Evolutionary conservation across 2,797 vertebrate species (phyloP).

Genomic region (Eulemur albifrons): DNA sequence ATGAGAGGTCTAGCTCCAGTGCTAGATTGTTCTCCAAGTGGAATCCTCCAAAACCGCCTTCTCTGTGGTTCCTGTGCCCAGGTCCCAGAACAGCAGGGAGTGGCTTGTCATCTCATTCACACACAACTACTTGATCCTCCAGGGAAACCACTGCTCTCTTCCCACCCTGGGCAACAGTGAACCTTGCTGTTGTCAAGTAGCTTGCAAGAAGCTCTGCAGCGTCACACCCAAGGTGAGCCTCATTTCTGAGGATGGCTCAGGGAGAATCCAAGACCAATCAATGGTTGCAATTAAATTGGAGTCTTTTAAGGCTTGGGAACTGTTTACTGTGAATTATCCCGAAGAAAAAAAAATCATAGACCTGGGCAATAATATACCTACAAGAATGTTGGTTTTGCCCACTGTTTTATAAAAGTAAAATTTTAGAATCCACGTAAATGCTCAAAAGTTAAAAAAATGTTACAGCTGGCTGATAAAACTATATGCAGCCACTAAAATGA

Average conservation of each 20-base stretch:
- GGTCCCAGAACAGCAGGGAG: neutral
- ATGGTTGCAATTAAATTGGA: neutral
- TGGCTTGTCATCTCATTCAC: neutral
- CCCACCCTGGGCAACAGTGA: neutral
- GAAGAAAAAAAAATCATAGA: neutral
- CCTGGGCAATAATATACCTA: neutral
- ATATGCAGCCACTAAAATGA: neutral
- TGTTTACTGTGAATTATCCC: neutral
- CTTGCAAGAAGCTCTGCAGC: constrained; percentile 18
- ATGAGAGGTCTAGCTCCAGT: neutral
- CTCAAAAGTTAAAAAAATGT: neutral
- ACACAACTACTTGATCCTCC: neutral
- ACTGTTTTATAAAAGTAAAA: constrained; percentile 19
- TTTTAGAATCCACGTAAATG: neutral
- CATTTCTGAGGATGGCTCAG: neutral
- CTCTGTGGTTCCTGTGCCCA: neutral
- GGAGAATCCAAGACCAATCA: neutral
- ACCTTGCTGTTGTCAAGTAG: neutral
- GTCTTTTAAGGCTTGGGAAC: neutral
- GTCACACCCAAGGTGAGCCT: neutral
- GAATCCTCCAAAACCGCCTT: neutral
- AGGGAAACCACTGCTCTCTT: neutral
- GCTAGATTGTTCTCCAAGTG: neutral
- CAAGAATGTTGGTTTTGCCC: neutral
- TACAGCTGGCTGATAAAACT: neutral